Evolutionary conservation across 2,888 invertebrate species (phyloP).

Genomic region (Liposcelis brunnea): DNA sequence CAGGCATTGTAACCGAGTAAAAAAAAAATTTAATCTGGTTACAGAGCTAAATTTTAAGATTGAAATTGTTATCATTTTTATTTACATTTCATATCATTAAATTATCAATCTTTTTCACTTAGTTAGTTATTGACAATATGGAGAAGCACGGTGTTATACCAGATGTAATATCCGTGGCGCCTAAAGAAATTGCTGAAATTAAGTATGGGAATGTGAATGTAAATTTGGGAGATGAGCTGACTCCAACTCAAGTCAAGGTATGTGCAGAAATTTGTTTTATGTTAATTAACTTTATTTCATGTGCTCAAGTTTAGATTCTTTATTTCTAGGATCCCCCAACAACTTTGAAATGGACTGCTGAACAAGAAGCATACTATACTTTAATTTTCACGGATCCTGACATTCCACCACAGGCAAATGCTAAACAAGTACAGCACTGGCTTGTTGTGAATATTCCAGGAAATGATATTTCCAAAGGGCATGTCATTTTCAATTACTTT

Average conservation of each 20-base stretch:
- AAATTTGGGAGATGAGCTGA: conserved; percentile 49
- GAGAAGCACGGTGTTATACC: conserved; percentile 48
- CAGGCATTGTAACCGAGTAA: too few relatives aligned
- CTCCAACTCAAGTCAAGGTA: conserved; percentile 49
- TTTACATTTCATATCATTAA: too few relatives aligned
- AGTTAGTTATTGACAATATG: conserved; percentile 21
- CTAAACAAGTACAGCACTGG: conserved; percentile 31
- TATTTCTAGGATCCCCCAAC: conserved; percentile 1
- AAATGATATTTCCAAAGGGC: not conserved
- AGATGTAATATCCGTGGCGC: conserved; percentile 52
- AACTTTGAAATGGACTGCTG: conserved; percentile 45
- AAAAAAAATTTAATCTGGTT: too few relatives aligned
- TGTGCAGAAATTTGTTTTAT: too few relatives aligned
- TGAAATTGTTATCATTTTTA: too few relatives aligned
- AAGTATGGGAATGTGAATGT: conserved; percentile 21
- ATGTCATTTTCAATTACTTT: not conserved
- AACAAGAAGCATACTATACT: conserved; percentile 43
- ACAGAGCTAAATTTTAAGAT: too few relatives aligned
- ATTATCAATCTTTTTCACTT: too few relatives aligned
- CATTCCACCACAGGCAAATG: conserved; percentile 68
- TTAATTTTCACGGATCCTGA: conserved; percentile 56
- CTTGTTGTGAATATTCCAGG: not conserved
- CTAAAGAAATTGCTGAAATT: conserved; percentile 26
- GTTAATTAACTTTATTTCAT: too few relatives aligned
- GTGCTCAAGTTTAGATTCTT: too few relatives aligned